These are phyloP conservation scores for Hirundo rustica DNA, from an alignment of 2,797 vertebrate genomes.

Conservation along the genomic window DNA sequence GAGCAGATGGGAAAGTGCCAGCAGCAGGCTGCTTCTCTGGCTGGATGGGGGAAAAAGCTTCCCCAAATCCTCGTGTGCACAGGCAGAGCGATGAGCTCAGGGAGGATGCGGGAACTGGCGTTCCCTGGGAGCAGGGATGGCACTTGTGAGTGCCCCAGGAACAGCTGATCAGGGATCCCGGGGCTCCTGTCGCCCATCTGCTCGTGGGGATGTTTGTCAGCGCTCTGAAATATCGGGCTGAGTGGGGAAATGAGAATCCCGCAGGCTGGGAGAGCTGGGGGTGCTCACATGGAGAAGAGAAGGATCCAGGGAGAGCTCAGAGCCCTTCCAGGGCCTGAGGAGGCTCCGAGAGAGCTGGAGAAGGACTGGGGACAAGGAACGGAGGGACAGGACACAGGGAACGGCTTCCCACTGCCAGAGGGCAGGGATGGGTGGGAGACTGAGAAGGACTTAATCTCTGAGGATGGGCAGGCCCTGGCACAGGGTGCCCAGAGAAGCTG, in stretches of 20 bases:
- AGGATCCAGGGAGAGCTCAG: background rate
- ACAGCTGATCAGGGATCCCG: background rate
- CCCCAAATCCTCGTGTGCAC: fast-evolving
- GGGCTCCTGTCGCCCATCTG: background rate
- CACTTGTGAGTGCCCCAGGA: fast-evolving
- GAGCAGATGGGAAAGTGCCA: background rate
- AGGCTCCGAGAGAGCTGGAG: background rate
- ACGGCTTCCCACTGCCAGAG: background rate
- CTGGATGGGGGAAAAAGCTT: background rate
- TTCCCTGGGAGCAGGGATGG: background rate
- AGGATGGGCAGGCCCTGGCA: background rate
- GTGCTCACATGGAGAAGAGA: fast-evolving
- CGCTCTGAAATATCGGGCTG: background rate
- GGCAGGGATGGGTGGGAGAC: fast-evolving
- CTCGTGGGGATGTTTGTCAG: background rate
- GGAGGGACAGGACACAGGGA: background rate
- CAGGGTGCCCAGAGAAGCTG: background rate
- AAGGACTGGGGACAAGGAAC: background rate
- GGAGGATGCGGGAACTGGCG: fast-evolving
- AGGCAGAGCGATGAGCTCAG: background rate
- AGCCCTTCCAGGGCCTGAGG: fast-evolving
- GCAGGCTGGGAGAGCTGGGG: background rate
- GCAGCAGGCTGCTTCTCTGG: background rate
- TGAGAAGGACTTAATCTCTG: fast-evolving
- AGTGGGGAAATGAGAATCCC: background rate